Evolutionary conservation across 2,888 invertebrate species (phyloP).

Genomic region (Lumbricus terrestris): DNA sequence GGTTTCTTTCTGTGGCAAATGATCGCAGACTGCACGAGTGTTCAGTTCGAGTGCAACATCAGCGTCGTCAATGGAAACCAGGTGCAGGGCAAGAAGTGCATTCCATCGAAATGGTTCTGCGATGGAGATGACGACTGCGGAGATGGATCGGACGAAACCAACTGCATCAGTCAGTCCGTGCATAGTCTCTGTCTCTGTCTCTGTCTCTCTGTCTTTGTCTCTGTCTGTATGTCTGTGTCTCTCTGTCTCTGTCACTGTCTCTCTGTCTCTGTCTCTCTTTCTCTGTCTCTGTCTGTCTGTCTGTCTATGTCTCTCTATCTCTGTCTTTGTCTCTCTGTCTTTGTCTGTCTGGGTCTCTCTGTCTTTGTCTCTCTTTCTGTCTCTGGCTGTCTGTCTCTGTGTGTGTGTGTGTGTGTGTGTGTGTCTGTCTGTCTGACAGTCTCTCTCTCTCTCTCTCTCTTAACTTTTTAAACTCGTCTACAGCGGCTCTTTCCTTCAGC

Average conservation of each 20-base stretch:
- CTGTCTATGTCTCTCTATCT: not conserved
- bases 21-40: conserved; percentile 7
- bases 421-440: not conserved
- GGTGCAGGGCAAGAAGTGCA: conserved; percentile 17
- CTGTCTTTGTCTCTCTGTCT: not conserved
- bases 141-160: conserved; percentile 19
- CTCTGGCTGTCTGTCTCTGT: not conserved
- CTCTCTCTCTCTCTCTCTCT: not conserved
- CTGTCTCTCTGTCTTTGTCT: no score
- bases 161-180: not conserved
- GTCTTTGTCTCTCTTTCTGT: not conserved
- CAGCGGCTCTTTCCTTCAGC: no score
- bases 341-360: not conserved
- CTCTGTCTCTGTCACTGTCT: no score
- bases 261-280: not conserved
- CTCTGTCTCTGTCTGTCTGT: not conserved
- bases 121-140: conserved; percentile 22
- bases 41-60: conserved; percentile 10
- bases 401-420: not conserved
- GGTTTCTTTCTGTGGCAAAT: no score
- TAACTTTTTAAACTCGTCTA: no score
- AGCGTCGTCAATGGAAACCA: conserved; percentile 7
- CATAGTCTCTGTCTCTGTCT: no score
- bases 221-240: no score
- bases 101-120: conserved; percentile 22